A percentile compares a stretch with the other conserved stretches of the same genome.
Conservation (phyloP, 2,888 invertebrate species). For the Eristalis intricaria region DNA sequence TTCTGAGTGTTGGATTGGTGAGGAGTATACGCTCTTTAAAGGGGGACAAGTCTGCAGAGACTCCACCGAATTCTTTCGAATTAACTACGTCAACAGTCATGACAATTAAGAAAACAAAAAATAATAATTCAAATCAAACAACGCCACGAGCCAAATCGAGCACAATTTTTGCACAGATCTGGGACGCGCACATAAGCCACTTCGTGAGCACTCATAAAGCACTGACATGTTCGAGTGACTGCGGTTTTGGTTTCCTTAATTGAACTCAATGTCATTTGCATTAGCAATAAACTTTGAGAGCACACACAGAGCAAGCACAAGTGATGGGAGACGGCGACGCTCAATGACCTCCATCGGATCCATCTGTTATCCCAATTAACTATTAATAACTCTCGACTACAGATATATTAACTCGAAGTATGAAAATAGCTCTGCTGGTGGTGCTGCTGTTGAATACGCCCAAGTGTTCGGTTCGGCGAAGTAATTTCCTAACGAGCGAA, state of each 20-base stretch:
- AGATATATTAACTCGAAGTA: conserved; percentile 9
- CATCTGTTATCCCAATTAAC: conserved; percentile 39
- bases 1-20: background rate
- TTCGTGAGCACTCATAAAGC: conserved; percentile 12
- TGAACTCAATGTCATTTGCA: conserved; percentile 57
- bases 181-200: conserved; percentile 13
- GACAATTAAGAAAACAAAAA: background rate
- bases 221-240: conserved; percentile 5
- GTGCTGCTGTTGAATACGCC: background rate
- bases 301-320: background rate
- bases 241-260: conserved; percentile 51
- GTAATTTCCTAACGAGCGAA: background rate
- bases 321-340: conserved; percentile 19
- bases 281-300: conserved; percentile 7
- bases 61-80: too few species aligned
- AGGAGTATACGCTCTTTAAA: too few species aligned
- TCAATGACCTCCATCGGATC: conserved; percentile 29
- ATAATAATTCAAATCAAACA: background rate
- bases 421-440: conserved; percentile 19
- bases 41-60: too few species aligned
- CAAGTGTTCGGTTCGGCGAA: background rate
- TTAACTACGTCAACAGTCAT: too few species aligned
- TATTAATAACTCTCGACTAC: conserved; percentile 23
- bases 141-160: background rate
- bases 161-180: conserved; percentile 28